Evolutionary conservation across 2,113 vertebrate genomes (phyloP).

Genomic region (Muntiacus reevesi): DNA sequence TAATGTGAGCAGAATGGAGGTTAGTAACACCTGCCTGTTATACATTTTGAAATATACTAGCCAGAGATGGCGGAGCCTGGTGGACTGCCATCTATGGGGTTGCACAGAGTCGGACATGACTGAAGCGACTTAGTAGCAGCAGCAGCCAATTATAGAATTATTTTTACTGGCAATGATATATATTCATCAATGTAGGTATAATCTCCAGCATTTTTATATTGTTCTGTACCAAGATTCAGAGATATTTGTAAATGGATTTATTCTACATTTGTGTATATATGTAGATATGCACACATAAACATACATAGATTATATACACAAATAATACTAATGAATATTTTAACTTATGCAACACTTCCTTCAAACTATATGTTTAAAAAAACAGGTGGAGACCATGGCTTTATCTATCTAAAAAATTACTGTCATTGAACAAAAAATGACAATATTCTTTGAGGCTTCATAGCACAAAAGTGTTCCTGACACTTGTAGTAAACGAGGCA

Average conservation of each 20-base stretch:
- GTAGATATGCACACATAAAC: not conserved
- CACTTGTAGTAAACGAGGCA: not conserved
- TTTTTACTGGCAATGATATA: not conserved
- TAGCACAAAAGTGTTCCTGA: not conserved
- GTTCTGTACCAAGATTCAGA: not conserved
- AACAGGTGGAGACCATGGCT: not conserved
- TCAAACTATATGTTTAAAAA: not conserved
- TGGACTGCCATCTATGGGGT: too few species aligned
- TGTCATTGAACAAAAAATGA: not conserved
- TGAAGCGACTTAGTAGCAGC: too few species aligned
- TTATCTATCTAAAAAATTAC: not conserved
- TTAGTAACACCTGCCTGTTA: not conserved
- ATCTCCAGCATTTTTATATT: not conserved
- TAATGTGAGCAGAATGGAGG: not conserved
- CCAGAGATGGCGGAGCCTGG: too few species aligned
- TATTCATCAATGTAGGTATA: not conserved
- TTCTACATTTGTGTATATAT: not conserved
- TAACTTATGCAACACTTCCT: not conserved
- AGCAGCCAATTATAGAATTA: not conserved
- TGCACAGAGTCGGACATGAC: too few species aligned
- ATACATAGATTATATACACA: not conserved
- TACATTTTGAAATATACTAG: not conserved
- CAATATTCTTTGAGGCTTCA: not conserved
- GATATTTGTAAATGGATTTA: not conserved
- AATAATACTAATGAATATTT: not conserved